Evolutionary conservation across 2,797 vertebrate species (phyloP), one percentile per base, ranked within the genome.

Genomic region (Sylvilagus floridanus): DNA sequence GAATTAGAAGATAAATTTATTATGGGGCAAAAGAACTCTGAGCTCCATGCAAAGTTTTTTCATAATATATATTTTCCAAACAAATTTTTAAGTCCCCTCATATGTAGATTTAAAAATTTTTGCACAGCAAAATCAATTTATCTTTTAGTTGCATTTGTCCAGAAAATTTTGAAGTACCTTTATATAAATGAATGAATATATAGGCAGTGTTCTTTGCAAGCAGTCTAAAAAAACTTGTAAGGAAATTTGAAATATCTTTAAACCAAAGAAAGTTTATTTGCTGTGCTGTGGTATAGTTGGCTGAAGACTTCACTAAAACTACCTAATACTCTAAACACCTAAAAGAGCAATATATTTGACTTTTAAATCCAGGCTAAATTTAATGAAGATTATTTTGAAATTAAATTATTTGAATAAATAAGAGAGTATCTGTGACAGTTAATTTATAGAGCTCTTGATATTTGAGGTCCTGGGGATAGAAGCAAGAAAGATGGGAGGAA

Each of bases 381-480:
- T 66, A 76, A 47, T 63, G 13, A 72, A 22, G 78, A 65, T 85
- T 7, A 72, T 83, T 91, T 79, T 50, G 0, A 76, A 81, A 89
- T 79, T 54, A 88, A 32, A 50, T 83, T 91, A 4, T 78, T 84
- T 83, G 88, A 88, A 66, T 81, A 95, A 86, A 26, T n/a, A 65
- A 72, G 35, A 68, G 3, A 63, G 1, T 71, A 35, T 85, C 22
- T 37, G 7, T 66, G 52, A 47, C 73, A 87, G 21, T 6, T 62
- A 26, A 90, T 62, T 89, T 66, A 93, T 17, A 66, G 8, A 62
- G 10, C 5, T 78, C 65, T 76, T 75, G 63, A 62, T 83, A 54
- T 75, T 57, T 86, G 22, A 63, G 84, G 14, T 84, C 17, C 37
- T 63, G 1, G 17, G 0, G 37, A 63, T 47, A 17, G 14, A 83